Percentiles rank a stretch among this genome's conserved stretches.
Conservation (phyloP, 2,888 invertebrate genomes). For the Aleiodes alternator region DNA sequence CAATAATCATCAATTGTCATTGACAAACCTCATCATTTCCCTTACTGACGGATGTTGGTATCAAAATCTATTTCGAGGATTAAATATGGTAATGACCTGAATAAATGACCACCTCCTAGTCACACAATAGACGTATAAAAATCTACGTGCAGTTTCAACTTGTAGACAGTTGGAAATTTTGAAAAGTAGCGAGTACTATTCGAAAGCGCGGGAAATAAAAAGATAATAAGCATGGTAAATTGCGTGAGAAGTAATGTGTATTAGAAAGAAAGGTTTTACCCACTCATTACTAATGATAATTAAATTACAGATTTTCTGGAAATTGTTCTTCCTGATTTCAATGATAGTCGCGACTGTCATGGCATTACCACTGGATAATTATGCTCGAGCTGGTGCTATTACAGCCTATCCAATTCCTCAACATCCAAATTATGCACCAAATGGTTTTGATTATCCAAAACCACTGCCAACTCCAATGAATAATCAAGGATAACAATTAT, state of each 20-base stretch:
- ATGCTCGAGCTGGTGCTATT: conserved; percentile 58
- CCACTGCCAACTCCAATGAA: conserved; percentile 45
- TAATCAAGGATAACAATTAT: neutral
- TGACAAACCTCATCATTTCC: neutral
- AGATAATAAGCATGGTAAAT: no score
- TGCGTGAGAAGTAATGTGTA: no score
- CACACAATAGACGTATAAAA: conserved; percentile 36
- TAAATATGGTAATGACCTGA: conserved; percentile 57
- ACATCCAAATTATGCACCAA: conserved; percentile 58
- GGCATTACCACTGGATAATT: conserved; percentile 11
- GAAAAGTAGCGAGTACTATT: neutral
- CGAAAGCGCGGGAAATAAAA: neutral
- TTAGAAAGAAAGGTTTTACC: no score
- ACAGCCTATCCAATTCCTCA: conserved; percentile 62
- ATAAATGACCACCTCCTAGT: conserved; percentile 58
- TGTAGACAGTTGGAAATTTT: neutral
- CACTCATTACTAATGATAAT: neutral
- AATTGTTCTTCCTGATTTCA: conserved; percentile 1
- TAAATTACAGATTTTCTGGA: conserved; percentile 14
- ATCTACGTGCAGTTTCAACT: conserved; percentile 20
- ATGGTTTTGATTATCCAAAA: conserved; percentile 58
- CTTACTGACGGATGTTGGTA: neutral
- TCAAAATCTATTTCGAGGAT: neutral
- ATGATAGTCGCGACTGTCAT: conserved; percentile 14
- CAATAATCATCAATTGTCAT: conserved; percentile 1